Base-by-base conservation (phyloP, 2,113 vertebrate genomes). In the Ploceus nigricollis region DNA sequence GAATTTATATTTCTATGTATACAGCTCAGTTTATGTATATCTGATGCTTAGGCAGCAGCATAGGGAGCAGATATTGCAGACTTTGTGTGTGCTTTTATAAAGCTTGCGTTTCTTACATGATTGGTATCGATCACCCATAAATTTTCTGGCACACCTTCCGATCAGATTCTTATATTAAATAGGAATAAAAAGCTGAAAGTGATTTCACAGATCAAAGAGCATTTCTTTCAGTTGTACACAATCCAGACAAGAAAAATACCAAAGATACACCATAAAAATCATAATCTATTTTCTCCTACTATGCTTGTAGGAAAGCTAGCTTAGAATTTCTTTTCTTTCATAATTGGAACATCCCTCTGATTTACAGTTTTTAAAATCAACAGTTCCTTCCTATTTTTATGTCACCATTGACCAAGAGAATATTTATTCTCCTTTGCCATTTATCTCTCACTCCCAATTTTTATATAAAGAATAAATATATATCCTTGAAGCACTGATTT, bases 111-210 rank as follows among this genome's bases (percentile, higher is more conserved):
- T 47, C 35, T 53, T 33, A 7, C 27, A 11, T 12, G 13, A 77
- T 11, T 84, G 11, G 8, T 75, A 71, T 66, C 2, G 4, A 70
- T 73, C 51, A 51, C 6, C 6, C 24, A 66, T 47, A 0, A 0
- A 50, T 63, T 53, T 70, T 80, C 35, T 60, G 25, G 25, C 45
- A 73, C 20, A 42, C 5, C 3, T 81, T 54, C 60, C 51, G 71
- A 35, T 82, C 53, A 82, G 39, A 56, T 70, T 87, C 28, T 54
- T 83, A 6, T 25, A 50, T 77, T 81, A 94, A 83, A 80, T 13
- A 80, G 3, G 8, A 75, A 60, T n/a, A 57, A 93, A 87, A 68
- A 24, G 12, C 18, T 80, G 50, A 40, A 89, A 81, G 25, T 45
- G 15, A 69, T 65, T 95, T 84, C 47, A 79, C 20, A 82, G 60